A percentile compares a stretch with the other conserved stretches of the same genome.
phyloP scores from a whole-genome alignment of 2,113 vertebrate genomes.

The Nanorana parkeri region DNA sequence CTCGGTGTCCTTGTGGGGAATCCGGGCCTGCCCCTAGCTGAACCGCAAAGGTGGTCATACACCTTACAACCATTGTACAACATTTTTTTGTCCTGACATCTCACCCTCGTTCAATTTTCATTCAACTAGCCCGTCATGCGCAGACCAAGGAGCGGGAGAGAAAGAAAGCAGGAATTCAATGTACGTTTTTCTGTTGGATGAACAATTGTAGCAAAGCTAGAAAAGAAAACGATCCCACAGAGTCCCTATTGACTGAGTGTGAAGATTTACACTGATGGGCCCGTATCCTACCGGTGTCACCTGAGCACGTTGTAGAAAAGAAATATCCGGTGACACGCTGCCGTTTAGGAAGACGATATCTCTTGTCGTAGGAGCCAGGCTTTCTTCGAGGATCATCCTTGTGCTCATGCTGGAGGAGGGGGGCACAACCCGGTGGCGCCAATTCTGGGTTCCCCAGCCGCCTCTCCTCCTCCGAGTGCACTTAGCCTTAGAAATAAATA shows the following conservation, averaged over 20 bases:
- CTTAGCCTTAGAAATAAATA: slow-evolving; percentile 37
- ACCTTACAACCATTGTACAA: too few species aligned
- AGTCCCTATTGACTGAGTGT: not conserved
- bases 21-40: too few species aligned
- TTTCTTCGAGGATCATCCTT: slow-evolving; percentile 22
- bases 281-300: not conserved
- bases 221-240: not conserved
- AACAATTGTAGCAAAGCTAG: not conserved
- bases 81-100: too few species aligned
- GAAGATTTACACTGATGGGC: not conserved
- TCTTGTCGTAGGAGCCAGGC: not conserved
- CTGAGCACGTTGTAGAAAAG: not conserved
- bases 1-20: too few species aligned
- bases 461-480: slow-evolving; percentile 18
- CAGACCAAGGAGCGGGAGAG: not conserved
- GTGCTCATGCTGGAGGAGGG: not conserved
- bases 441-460: not conserved
- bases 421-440: slow-evolving; percentile 4
- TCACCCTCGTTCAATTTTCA: too few species aligned
- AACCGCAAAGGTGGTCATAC: too few species aligned
- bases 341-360: slow-evolving; percentile 2
- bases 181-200: not conserved
- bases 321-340: slow-evolving; percentile 8
- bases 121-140: too few species aligned
- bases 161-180: not conserved